These are phyloP conservation scores for Meriones psammophilus DNA, from an alignment of 2,797 vertebrate genomes.

Conservation along the genomic window DNA sequence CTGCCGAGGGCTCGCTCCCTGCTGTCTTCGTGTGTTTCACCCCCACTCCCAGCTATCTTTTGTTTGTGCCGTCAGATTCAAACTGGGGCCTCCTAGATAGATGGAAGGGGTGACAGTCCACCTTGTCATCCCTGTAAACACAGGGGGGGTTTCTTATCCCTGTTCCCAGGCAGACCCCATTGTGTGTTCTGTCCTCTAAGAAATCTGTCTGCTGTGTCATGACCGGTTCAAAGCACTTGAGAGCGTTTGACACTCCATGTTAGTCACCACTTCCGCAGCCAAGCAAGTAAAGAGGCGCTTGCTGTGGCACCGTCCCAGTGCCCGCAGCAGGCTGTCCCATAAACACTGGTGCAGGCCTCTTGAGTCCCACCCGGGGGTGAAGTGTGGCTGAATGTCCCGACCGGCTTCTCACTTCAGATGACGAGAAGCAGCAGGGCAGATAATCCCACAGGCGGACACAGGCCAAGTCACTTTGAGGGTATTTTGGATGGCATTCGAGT, in stretches of 20 bases:
- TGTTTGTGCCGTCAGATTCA: fast-evolving
- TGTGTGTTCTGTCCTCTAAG: background rate
- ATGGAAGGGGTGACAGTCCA: background rate
- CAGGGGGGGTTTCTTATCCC: background rate
- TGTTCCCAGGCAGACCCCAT: background rate
- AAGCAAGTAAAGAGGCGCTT: background rate
- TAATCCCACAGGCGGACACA: background rate
- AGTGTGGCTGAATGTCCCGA: background rate
- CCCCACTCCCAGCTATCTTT: background rate
- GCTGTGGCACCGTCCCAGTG: background rate
- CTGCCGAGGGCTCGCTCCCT: background rate
- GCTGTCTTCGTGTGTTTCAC: background rate
- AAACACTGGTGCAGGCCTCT: background rate
- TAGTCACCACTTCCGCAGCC: background rate
- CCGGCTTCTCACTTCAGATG: constrained; percentile 52
- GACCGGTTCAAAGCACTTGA: background rate
- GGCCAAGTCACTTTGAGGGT: constrained; percentile 43
- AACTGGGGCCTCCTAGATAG: background rate
- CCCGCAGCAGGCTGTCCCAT: background rate
- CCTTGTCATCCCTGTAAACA: background rate
- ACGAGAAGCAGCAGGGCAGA: background rate
- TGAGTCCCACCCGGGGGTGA: background rate
- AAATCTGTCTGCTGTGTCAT: background rate
- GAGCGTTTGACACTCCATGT: background rate
- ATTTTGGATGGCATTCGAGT: constrained; percentile 46